phyloP scores from a whole-genome alignment of 2,888 invertebrate species.

The Eilema sororculum region DNA sequence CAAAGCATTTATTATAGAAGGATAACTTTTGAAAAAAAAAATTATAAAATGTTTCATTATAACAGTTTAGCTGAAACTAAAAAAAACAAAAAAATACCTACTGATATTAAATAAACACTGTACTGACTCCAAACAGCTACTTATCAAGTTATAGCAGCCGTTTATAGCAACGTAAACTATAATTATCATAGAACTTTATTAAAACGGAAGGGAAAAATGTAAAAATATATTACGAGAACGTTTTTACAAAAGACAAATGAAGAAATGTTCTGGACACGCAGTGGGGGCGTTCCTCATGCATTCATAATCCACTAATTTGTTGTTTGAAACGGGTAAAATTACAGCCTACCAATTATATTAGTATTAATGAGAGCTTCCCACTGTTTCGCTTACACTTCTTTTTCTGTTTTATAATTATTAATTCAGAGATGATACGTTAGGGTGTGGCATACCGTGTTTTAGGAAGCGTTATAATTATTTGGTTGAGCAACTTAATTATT shows the following conservation, averaged over 20 bases:
- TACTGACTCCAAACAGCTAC: slow-evolving; percentile 47
- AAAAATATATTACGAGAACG: slow-evolving; percentile 59
- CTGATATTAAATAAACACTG: slow-evolving; percentile 42
- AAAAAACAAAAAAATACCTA: slow-evolving; percentile 22
- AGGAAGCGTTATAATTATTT: slow-evolving; percentile 30
- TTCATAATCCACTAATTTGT: slow-evolving; percentile 85
- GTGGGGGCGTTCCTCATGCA: slow-evolving; percentile 79
- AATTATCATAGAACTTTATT: slow-evolving; percentile 71
- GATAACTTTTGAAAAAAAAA: not conserved
- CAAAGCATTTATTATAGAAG: not conserved
- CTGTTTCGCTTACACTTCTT: slow-evolving; percentile 67
- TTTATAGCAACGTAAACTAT: slow-evolving; percentile 65
- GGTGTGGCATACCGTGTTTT: slow-evolving; percentile 27
- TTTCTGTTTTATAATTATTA: slow-evolving; percentile 51
- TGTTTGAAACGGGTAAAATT: slow-evolving; percentile 82
- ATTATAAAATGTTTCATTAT: not conserved
- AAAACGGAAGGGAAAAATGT: slow-evolving; percentile 59
- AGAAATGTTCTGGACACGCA: slow-evolving; percentile 75
- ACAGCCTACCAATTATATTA: slow-evolving; percentile 83
- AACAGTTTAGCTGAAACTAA: slow-evolving; percentile 16
- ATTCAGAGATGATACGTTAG: slow-evolving; percentile 37
- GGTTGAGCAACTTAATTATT: slow-evolving; percentile 36
- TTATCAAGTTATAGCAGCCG: slow-evolving; percentile 48
- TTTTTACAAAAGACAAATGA: slow-evolving; percentile 76
- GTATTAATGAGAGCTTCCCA: slow-evolving; percentile 80